Percentiles rank a stretch among this genome's conserved stretches.
Conservation (phyloP, 2,797 vertebrate species). For the Typhlichthys subterraneus region DNA sequence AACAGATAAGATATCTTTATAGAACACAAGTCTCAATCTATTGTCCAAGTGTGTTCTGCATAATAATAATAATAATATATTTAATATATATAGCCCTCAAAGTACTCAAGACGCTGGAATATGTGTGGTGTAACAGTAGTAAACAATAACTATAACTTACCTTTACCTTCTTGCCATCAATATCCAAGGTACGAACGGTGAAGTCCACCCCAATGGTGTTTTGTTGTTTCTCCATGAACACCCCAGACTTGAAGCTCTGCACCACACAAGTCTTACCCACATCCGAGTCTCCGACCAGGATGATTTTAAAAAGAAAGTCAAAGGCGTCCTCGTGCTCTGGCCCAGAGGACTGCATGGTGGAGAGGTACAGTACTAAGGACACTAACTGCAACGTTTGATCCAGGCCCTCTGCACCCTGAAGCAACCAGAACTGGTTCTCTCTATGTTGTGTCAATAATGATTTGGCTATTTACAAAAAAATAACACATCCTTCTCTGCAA, state of each 20-base stretch:
- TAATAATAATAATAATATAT: no score
- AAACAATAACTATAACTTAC: constrained; percentile 57
- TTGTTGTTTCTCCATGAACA: constrained; percentile 87
- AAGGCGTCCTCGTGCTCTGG: constrained; percentile 82
- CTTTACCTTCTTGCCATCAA: constrained; percentile 93
- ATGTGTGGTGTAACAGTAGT: background rate
- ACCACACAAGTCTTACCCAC: constrained; percentile 96
- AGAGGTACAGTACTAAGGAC: constrained; percentile 17
- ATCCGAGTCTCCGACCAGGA: constrained; percentile 93
- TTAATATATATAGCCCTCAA: no score
- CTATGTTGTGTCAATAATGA: constrained; percentile 59
- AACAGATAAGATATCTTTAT: no score
- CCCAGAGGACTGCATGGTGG: constrained; percentile 76
- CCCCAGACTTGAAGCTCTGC: constrained; percentile 89
- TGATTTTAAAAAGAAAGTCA: constrained; percentile 95
- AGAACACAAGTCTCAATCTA: no score
- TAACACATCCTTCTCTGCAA: constrained; percentile 22
- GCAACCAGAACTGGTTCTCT: constrained; percentile 48
- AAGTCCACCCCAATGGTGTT: constrained; percentile 98
- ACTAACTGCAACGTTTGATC: constrained; percentile 29
- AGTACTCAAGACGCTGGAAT: background rate
- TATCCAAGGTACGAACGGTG: constrained; percentile 87
- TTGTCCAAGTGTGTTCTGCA: background rate
- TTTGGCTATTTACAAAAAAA: constrained; percentile 47
- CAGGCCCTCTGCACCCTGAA: constrained; percentile 25